These are phyloP conservation scores for Polietes domitor DNA, from an alignment of 2,888 invertebrate genomes.

Conservation along the genomic window DNA sequence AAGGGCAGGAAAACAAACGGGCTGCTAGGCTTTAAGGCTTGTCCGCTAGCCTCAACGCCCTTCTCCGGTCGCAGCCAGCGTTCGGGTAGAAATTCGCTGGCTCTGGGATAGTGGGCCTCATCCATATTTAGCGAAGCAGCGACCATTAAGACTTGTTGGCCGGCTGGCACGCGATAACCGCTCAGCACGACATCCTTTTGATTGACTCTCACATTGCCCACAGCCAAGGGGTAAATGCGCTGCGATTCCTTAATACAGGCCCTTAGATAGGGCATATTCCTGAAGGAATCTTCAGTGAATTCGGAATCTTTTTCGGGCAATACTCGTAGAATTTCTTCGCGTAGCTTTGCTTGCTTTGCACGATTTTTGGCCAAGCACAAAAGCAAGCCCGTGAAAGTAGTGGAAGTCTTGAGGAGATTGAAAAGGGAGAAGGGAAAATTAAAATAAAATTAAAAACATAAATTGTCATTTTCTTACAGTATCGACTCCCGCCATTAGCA, in stretches of 20 bases:
- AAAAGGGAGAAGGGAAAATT: too few relatives aligned
- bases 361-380: constrained; percentile 83
- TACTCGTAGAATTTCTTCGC: constrained; percentile 82
- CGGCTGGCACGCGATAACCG: constrained; percentile 85
- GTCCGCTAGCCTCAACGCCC: constrained; percentile 1
- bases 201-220: constrained; percentile 83
- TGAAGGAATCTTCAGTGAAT: constrained; percentile 81
- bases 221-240: constrained; percentile 83
- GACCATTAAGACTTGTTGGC: constrained; percentile 87
- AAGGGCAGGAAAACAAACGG: constrained; percentile 82
- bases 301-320: constrained; percentile 79
- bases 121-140: constrained; percentile 79
- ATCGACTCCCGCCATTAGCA: constrained; percentile 87
- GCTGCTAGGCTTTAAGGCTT: constrained; percentile 62
- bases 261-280: constrained; percentile 84
- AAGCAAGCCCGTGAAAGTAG: constrained; percentile 70
- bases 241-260: constrained; percentile 89
- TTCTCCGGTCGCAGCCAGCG: constrained; percentile 66
- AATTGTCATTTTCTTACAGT: constrained; percentile 82
- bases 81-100: constrained; percentile 67
- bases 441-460: not conserved
- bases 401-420: constrained; percentile 76
- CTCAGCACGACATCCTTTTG: constrained; percentile 83
- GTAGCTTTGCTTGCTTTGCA: constrained; percentile 85
- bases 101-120: constrained; percentile 74